Evolutionary conservation across 2,797 vertebrate species (phyloP), one percentile per base, ranked within the genome.

Genomic region (Ctenochaetus hawaiiensis): DNA sequence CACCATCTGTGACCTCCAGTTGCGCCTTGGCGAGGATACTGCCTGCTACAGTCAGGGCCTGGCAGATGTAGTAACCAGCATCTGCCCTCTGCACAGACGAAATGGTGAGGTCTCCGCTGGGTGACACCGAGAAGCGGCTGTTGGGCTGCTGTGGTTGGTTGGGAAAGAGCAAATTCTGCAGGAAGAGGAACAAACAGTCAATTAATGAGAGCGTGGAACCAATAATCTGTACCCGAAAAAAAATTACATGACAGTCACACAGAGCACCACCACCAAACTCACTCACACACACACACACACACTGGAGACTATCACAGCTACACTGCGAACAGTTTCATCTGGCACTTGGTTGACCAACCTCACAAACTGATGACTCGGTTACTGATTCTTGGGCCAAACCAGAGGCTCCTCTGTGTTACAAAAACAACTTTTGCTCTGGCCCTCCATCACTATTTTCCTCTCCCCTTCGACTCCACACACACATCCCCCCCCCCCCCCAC

Each of bases 21-120:
- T 99, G 98, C 86, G 98, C 98, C 89, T 99, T 99, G 92, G 98
- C 98, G 83, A 99, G 96, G 89, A 99, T 99, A 89, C 98, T 99
- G 90, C 98, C 98, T 56, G 98, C 98, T 83, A 99, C 97, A 0
- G 98, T 99, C 85, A 99, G 94, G 1, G 98, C 98, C 93, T 99
- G 98, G 94, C 98, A 99, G 93, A 99, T 98, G 88, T 99, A 99
- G 93, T 97, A 99, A 60, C 98, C 98, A 0, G 96, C 96, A 59
- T 99, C 98, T 39, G 96, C 93, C n/a, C 97, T 94, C 87, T 99
- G 98, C 87, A 99, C 97, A 76, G 96, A 96, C 63, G 96, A 94
- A 89, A 99, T 98, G 80, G 98, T 99, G 88, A 99, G 96, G 87
- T 97, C 97, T 86, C 98, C 98, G 0, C 95, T 94, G 54, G 96